These are phyloP conservation scores for Clarias platycephalus DNA, from an alignment of 2,797 vertebrate genomes.

Conservation along the genomic window DNA sequence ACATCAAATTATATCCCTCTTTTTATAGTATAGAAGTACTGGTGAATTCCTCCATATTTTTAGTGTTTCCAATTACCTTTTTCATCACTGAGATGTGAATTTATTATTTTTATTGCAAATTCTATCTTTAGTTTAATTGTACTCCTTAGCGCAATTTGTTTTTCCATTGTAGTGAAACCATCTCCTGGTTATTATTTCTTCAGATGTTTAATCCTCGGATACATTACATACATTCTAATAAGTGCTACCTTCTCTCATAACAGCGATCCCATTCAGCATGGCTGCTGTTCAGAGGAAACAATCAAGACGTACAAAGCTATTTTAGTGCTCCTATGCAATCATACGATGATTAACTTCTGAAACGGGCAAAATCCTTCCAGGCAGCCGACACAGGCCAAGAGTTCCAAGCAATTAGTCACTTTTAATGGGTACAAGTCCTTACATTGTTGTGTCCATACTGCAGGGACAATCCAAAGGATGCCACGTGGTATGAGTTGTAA, in stretches of 20 bases:
- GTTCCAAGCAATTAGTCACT: conserved; percentile 43
- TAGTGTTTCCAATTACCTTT: no score
- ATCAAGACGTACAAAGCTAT: conserved; percentile 11
- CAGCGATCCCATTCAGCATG: neutral
- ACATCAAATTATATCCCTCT: no score
- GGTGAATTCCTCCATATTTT: no score
- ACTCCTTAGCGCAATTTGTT: no score
- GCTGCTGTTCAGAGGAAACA: conserved; percentile 21
- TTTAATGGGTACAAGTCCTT: conserved; percentile 47
- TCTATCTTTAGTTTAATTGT: no score
- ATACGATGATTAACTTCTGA: conserved; percentile 41
- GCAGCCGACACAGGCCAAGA: conserved; percentile 12
- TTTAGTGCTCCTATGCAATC: neutral
- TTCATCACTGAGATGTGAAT: no score
- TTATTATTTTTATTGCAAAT: no score
- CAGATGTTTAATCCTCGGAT: neutral
- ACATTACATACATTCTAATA: neutral
- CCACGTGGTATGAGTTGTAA: conserved; percentile 44
- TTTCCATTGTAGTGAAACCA: no score
- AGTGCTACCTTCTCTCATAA: neutral
- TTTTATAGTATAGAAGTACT: no score
- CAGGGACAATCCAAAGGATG: conserved; percentile 16
- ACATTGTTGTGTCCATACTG: conserved; percentile 22
- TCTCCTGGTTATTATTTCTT: conserved; percentile 7
- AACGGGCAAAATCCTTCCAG: conserved; percentile 24